phyloP scores from a whole-genome alignment of 2,113 vertebrate species.

The Dipodomys ordii region DNA sequence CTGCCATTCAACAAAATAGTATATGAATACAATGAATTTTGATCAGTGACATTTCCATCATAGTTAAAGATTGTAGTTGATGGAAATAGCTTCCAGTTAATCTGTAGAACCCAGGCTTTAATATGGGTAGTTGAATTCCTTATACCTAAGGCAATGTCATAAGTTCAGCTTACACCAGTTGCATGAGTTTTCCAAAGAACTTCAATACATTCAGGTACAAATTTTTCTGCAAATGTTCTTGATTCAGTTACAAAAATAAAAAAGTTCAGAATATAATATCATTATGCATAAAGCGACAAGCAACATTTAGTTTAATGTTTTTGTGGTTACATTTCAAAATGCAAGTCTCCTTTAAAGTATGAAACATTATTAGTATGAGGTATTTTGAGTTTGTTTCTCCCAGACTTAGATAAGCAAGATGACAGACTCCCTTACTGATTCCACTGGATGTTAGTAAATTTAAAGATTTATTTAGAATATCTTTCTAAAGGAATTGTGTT shows the following conservation, averaged over 20 bases:
- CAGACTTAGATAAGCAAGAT: not conserved
- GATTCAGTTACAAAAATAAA: not conserved
- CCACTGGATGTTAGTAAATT: not conserved
- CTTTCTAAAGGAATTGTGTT: not conserved
- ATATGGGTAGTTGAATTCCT: not conserved
- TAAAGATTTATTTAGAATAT: not conserved
- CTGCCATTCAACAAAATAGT: too few relatives aligned
- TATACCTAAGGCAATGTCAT: not conserved
- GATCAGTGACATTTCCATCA: not conserved
- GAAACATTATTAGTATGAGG: not conserved
- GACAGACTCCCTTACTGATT: fast-evolving
- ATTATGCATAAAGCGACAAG: too few relatives aligned
- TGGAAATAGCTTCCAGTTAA: not conserved
- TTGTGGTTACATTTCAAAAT: not conserved
- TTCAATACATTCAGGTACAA: not conserved
- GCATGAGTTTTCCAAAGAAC: not conserved
- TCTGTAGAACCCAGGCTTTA: not conserved
- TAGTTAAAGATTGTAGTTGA: not conserved
- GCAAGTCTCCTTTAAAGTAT: not conserved
- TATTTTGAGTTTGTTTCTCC: not conserved
- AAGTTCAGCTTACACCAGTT: not conserved
- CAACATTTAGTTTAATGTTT: not conserved
- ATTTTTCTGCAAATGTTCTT: not conserved
- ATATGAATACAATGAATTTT: too few relatives aligned
- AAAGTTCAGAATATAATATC: not conserved